Base-by-base conservation (phyloP, 1,140 invertebrate species). In the Heliconius himera region DNA sequence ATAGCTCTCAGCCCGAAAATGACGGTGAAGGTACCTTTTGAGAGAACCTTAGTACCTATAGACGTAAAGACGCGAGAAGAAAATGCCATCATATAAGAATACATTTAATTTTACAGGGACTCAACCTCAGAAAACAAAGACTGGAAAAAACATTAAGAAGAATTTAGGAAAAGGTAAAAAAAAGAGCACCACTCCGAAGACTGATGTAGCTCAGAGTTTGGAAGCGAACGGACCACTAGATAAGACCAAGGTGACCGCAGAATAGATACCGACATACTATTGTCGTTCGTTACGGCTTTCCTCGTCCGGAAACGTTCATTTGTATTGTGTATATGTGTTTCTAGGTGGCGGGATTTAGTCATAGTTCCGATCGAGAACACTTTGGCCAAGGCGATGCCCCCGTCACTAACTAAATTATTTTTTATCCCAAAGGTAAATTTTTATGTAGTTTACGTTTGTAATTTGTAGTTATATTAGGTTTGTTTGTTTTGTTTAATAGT, bases 81-180 rank as follows among this genome's bases (percentile, higher is more conserved):
- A 81, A 76, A 66, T 76, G 72, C 73, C 72, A 77, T 78, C 66
- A 81, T 75, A 78, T 49, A 77, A 81, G 66, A 79, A 75, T 80
- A 81, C 79, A 77, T 80, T 81, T 81, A 81, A 83, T 79, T 83
- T 88, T 83, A 84, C 86, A 92, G 90, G 89, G 86, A 80, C 83
- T 77, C 89, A 90, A 81, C 82, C 83, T 79, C 91, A 91, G 82
- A 93, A 92, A 89, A 77, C 82, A 22, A 93, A 93, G 88, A 87
- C 85, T 86, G 89, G 83, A 78, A 95, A 95, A 84, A 91, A 89
- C 87, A 81, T 87, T 29, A 95, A 94, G 86, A 95, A 95, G 83
- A 94, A 92, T 88, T 81, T 90, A 82, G 89, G 90, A 18, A 95
- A 95, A 84, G 92, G 93, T 46, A 95, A 94, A 83, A 95, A 95